Evolutionary conservation across 2,888 invertebrate species (phyloP).

Genomic region (Morpho achilles): DNA sequence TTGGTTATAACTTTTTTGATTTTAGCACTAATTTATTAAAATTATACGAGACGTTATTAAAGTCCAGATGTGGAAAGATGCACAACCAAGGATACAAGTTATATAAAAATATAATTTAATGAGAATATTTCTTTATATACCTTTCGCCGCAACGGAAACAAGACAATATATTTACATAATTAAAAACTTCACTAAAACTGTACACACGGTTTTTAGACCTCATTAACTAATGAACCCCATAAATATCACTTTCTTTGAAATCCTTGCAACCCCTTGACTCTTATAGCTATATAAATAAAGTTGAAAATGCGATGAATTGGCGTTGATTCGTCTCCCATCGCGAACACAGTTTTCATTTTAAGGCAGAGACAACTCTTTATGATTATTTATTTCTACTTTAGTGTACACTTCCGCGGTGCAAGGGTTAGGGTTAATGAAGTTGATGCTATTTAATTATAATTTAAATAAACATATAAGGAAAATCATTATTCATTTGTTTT

Average conservation of each 20-base stretch:
- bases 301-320: conserved; percentile 10
- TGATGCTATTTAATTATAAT: conserved; percentile 13
- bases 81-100: neutral
- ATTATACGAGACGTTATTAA: too few species aligned
- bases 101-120: conserved; percentile 5
- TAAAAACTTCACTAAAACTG: conserved; percentile 29
- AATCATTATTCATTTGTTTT: neutral
- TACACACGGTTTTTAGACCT: conserved; percentile 39
- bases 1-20: too few species aligned
- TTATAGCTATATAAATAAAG: conserved; percentile 8
- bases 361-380: conserved; percentile 57
- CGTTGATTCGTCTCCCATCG: conserved; percentile 25
- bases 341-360: conserved; percentile 75
- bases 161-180: conserved; percentile 26
- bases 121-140: conserved; percentile 6
- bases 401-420: conserved; percentile 34
- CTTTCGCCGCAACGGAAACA: conserved; percentile 3
- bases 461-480: conserved; percentile 1
- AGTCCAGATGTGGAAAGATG: too few species aligned
- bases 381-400: conserved; percentile 56
- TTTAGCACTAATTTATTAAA: too few species aligned
- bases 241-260: conserved; percentile 71
- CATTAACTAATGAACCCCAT: conserved; percentile 58
- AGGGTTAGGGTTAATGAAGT: conserved; percentile 27
- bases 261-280: conserved; percentile 35